Base-by-base conservation (phyloP, 2,888 invertebrate species). In the Nemotelus nigrinus region DNA sequence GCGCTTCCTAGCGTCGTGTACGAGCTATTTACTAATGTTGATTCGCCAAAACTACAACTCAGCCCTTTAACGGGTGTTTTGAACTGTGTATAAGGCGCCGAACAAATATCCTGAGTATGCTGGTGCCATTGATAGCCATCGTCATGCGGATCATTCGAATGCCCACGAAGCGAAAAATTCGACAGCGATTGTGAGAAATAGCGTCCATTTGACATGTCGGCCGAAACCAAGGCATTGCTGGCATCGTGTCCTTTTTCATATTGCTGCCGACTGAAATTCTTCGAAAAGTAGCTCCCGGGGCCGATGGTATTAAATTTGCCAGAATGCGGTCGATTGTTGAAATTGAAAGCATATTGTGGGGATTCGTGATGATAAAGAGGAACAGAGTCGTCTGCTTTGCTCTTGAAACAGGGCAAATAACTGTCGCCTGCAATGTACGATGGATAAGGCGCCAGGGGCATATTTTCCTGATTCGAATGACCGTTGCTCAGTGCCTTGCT, bases 291-390 rank as follows among this genome's bases (percentile, higher is more conserved):
- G 82, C 85, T 86, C 80, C 85, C 86, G 68, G 87, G 85, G 67
- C 86, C 87, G 78, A 87, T 86, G 71, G 87, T 87, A 78, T 87
- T 87, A 81, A 85, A 87, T 82, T 87, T 87, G 81, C 85, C 85
- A n/a, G 74, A 55, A 55, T 78, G 53, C 53, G 78, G 77, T 65
- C 78, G 79, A 79, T 80, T 80, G 77, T 82, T 80, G 78, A 80
- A 81, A 78, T 81, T 82, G 53, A 81, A 80, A 43, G 79, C 78
- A 72, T 80, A 81, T 50, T 81, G 77, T 10, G 80, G 80, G 60
- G 80, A 80, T 67, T 82, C 81, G 64, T 82, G 81, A 76, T 81
- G 82, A 78, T 80, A 82, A 67, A 81, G 80, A 50, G 80, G 81
- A 45, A 81, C 78, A 25, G 82, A 81, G 41, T 81, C 78, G 44